Conservation (phyloP, 2,888 invertebrate species). For the Eurytoma adleriae region DNA sequence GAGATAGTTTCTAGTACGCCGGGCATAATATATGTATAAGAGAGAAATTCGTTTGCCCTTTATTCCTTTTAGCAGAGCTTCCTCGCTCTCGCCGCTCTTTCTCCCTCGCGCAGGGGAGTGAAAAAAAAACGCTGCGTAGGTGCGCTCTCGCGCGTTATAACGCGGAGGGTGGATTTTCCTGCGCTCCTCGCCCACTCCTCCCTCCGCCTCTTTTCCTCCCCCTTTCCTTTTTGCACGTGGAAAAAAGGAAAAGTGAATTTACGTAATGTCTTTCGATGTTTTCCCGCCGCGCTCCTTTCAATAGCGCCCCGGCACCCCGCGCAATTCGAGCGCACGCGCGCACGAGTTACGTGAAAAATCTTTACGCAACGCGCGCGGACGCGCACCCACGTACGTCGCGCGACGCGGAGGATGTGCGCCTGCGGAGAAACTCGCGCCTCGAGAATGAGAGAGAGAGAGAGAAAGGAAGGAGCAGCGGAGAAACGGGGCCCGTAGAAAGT, state of each 20-base stretch:
- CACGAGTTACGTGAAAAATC: too few species aligned
- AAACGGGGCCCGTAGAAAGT: slow-evolving; percentile 57
- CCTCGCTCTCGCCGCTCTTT: not conserved
- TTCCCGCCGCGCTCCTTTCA: not conserved
- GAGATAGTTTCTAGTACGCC: slow-evolving; percentile 59
- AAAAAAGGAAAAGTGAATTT: slow-evolving; percentile 36
- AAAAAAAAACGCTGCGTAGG: not conserved
- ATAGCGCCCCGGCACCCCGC: not conserved
- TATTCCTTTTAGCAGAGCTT: slow-evolving; percentile 41
- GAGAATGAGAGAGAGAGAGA: slow-evolving; percentile 30
- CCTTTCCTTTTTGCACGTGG: too few species aligned
- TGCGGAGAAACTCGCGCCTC: not conserved
- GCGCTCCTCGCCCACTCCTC: not conserved
- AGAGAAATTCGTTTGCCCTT: slow-evolving; percentile 52
- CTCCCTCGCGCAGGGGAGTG: not conserved
- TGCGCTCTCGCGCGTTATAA: slow-evolving; percentile 14
- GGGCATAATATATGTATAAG: slow-evolving; percentile 44
- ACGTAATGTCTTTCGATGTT: slow-evolving; percentile 23
- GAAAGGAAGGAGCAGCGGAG: slow-evolving; percentile 34
- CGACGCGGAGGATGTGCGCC: not conserved
- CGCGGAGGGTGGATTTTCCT: slow-evolving; percentile 4
- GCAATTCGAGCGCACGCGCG: too few species aligned
- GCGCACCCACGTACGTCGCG: too few species aligned
- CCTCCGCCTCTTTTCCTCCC: not conserved
- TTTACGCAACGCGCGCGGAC: too few species aligned